A percentile compares a stretch with the other conserved stretches of the same genome.
Conservation (phyloP, 2,113 vertebrate genomes). For the Sisor rabdophorus region DNA sequence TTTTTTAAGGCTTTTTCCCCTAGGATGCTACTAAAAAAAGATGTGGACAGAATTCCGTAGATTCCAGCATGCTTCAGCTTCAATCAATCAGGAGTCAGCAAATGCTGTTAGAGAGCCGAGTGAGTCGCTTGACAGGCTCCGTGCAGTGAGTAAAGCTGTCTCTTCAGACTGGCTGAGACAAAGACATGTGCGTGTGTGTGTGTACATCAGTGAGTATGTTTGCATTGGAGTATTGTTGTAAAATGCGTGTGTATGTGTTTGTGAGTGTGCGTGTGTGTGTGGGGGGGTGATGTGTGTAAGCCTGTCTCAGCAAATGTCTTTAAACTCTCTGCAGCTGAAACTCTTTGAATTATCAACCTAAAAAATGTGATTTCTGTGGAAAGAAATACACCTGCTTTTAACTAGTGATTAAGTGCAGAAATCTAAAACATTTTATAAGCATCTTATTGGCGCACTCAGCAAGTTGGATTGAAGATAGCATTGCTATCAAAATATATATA, state of each 20-base stretch:
- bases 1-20: slow-evolving; percentile 22
- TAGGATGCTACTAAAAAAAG: slow-evolving; percentile 39
- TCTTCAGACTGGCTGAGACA: slow-evolving; percentile 26
- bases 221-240: no score
- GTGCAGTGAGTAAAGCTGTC: slow-evolving; percentile 42
- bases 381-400: slow-evolving; percentile 8
- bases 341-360: slow-evolving; percentile 54
- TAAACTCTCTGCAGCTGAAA: slow-evolving; percentile 57
- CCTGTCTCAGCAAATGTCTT: slow-evolving; percentile 68
- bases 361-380: slow-evolving; percentile 24
- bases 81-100: slow-evolving; percentile 53
- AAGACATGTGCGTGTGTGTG: slow-evolving; percentile 37
- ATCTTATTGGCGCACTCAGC: slow-evolving; percentile 40
- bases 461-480: slow-evolving; percentile 55
- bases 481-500: slow-evolving; percentile 54
- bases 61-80: slow-evolving; percentile 36
- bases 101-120: slow-evolving; percentile 42
- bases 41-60: slow-evolving; percentile 33
- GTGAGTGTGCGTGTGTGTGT: slow-evolving; percentile 21
- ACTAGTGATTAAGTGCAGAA: neutral
- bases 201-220: slow-evolving; percentile 28
- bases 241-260: slow-evolving; percentile 8
- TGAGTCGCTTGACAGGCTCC: slow-evolving; percentile 52
- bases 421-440: slow-evolving; percentile 1
- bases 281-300: slow-evolving; percentile 47